These are phyloP conservation scores for Protophormia terraenovae DNA, from an alignment of 2,888 invertebrate genomes.

Conservation along the genomic window DNA sequence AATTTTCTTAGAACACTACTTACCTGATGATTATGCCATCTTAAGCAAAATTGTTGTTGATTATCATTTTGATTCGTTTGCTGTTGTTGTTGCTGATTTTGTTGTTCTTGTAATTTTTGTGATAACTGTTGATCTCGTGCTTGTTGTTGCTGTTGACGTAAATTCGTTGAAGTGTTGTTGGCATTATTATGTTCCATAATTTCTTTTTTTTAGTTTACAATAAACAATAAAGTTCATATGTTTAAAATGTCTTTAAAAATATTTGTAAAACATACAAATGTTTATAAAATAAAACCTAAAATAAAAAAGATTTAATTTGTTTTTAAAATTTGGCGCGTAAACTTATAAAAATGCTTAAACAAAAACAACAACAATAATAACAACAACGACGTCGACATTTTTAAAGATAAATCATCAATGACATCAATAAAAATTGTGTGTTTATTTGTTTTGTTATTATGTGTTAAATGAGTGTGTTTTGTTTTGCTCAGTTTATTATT, in stretches of 20 bases:
- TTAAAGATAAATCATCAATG: constrained; percentile 57
- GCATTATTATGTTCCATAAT: constrained; percentile 79
- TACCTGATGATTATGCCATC: constrained; percentile 93
- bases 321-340: constrained; percentile 49
- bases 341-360: constrained; percentile 25
- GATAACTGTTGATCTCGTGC: constrained; percentile 81
- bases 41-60: constrained; percentile 89
- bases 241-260: not conserved
- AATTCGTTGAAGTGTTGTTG: constrained; percentile 67
- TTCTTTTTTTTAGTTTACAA: not conserved
- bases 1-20: constrained; percentile 68
- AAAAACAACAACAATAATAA: constrained; percentile 3
- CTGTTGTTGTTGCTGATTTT: constrained; percentile 82
- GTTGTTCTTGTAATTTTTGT: constrained; percentile 74
- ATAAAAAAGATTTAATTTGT: not conserved
- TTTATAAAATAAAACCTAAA: not conserved
- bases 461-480: constrained; percentile 40
- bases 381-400: constrained; percentile 5
- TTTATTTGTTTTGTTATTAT: constrained; percentile 52
- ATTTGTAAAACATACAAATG: constrained; percentile 9
- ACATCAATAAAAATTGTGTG: constrained; percentile 51
- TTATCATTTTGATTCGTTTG: constrained; percentile 75
- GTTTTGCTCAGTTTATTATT: not conserved
- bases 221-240: too few relatives aligned
- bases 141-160: constrained; percentile 71